These are phyloP conservation scores for Ochotona curzoniae DNA, from an alignment of 2,113 vertebrate species.

Conservation along the genomic window DNA sequence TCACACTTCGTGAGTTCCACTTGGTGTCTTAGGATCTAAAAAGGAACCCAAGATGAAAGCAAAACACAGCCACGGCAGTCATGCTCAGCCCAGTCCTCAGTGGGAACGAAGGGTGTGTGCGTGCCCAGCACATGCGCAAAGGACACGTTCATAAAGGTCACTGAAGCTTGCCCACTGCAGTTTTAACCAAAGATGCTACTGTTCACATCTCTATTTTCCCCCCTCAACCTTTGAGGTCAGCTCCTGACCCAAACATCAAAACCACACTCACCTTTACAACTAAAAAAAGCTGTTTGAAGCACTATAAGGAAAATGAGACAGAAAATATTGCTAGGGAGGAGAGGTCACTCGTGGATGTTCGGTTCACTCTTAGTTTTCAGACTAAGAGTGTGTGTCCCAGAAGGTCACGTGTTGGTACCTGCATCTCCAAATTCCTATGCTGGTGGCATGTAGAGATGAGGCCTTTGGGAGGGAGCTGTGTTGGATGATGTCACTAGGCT, in stretches of 20 bases:
- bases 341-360: neutral
- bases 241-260: neutral
- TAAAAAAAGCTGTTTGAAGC: slow-evolving; percentile 14
- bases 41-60: slow-evolving; percentile 36
- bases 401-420: neutral
- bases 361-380: neutral
- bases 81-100: neutral
- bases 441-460: neutral
- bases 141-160: neutral
- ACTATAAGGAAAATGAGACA: neutral
- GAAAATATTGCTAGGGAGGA: neutral
- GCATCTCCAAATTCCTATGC: too few relatives aligned
- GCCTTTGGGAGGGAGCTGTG: neutral
- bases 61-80: neutral
- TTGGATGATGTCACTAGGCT: neutral
- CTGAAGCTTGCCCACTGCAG: neutral
- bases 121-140: neutral
- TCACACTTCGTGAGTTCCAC: slow-evolving; percentile 61
- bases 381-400: neutral
- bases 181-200: neutral
- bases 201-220: neutral
- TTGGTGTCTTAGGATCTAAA: slow-evolving; percentile 64
- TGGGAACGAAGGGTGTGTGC: neutral
- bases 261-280: neutral
- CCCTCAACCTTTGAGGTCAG: neutral